Percentiles rank a stretch among this genome's conserved stretches.
Evolutionary conservation across 2,113 vertebrate species (phyloP).

Genomic region (Rhea pennata): DNA sequence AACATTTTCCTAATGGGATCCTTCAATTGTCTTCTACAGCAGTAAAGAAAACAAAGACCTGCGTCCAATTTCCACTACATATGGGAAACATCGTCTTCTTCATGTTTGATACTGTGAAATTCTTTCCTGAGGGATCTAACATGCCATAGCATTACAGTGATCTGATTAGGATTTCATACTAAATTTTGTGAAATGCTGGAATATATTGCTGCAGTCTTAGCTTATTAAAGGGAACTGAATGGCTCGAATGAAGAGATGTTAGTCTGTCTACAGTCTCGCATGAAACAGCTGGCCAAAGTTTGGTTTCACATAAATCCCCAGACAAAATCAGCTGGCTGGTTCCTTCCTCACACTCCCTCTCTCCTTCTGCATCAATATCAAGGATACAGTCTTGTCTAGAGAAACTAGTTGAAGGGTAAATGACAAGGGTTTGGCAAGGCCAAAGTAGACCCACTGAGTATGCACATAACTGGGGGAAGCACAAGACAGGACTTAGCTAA

Average conservation of each 20-base stretch:
- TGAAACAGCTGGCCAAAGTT: background rate
- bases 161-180: background rate
- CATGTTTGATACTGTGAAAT: background rate
- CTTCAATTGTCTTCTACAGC: background rate
- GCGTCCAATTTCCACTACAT: background rate
- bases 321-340: background rate
- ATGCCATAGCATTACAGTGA: background rate
- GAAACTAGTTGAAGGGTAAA: background rate
- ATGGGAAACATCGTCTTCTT: background rate
- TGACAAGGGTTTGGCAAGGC: background rate
- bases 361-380: background rate
- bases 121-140: background rate
- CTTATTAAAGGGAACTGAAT: background rate
- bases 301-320: background rate
- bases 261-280: background rate
- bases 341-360: background rate
- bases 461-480: background rate
- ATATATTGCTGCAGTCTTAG: fast-evolving
- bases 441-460: background rate
- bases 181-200: background rate
- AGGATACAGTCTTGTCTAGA: background rate
- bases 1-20: background rate
- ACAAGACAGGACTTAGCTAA: background rate
- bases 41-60: background rate
- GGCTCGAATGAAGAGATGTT: background rate